These are phyloP conservation scores for Anastrepha obliqua DNA, from an alignment of 1,140 invertebrate genomes.

Conservation along the genomic window DNA sequence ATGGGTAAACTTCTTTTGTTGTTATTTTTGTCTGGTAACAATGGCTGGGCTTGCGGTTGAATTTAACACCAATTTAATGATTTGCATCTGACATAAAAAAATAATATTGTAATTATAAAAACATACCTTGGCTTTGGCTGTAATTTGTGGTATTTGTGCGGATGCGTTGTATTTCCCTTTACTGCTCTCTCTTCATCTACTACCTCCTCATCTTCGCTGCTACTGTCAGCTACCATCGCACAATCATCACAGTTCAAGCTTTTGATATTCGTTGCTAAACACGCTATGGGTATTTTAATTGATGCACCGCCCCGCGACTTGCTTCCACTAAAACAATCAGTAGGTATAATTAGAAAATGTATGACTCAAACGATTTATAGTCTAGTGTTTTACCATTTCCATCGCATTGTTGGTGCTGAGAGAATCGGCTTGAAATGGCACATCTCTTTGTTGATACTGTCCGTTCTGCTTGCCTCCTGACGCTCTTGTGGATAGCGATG, in stretches of 20 bases:
- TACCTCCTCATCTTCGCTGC: conserved; percentile 19
- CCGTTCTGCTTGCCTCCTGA: conserved; percentile 75
- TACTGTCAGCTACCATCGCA: conserved; percentile 30
- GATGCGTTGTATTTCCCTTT: not conserved
- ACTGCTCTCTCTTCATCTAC: not conserved
- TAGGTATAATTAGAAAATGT: not conserved
- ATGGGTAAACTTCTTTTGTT: too few relatives aligned
- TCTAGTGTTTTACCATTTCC: conserved; percentile 66
- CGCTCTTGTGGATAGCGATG: conserved; percentile 68
- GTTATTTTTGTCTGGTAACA: too few relatives aligned
- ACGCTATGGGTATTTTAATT: conserved; percentile 48
- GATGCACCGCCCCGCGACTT: conserved; percentile 56
- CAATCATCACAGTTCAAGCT: conserved; percentile 58
- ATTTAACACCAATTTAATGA: not conserved
- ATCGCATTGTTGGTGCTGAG: conserved; percentile 75
- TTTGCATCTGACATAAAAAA: not conserved
- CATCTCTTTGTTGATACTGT: conserved; percentile 78
- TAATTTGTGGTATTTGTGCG: conserved; percentile 27
- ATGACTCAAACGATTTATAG: not conserved
- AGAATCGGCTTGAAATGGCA: conserved; percentile 79
- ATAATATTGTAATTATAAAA: not conserved
- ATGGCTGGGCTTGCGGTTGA: too few relatives aligned
- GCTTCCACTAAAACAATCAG: conserved; percentile 48
- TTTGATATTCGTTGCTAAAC: conserved; percentile 55
- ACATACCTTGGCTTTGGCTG: conserved; percentile 57